phyloP scores from a whole-genome alignment of 2,797 vertebrate genomes.

The Cossypha niveicapilla region DNA sequence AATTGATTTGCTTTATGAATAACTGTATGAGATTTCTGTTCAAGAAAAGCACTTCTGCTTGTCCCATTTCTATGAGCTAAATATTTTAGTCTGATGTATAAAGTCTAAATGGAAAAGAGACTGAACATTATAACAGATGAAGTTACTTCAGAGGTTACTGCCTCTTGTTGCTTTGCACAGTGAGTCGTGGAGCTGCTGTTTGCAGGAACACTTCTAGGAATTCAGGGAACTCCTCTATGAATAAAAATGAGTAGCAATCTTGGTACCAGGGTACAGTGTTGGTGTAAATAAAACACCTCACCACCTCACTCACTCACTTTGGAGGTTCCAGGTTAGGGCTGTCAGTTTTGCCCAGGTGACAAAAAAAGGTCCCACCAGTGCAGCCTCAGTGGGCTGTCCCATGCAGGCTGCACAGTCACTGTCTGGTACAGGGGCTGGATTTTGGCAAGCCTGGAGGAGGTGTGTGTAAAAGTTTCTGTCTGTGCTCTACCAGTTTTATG shows the following conservation, averaged over 20 bases:
- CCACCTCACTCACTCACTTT: not conserved
- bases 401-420: rapidly evolving
- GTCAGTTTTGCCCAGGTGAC: not conserved
- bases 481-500: not conserved
- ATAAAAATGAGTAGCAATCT: not conserved
- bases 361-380: not conserved
- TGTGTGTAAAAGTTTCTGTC: not conserved
- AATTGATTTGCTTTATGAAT: slow-evolving; percentile 45
- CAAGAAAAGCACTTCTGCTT: slow-evolving; percentile 15
- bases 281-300: not conserved
- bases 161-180: not conserved
- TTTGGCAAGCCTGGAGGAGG: not conserved
- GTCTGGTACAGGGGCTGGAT: not conserved
- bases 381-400: rapidly evolving
- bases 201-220: not conserved
- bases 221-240: rapidly evolving
- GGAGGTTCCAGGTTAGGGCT: not conserved
- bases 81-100: not conserved
- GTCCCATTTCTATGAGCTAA: not conserved
- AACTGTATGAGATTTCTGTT: slow-evolving; percentile 20
- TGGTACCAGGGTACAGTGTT: not conserved
- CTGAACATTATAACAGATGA: not conserved
- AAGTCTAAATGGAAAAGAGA: not conserved
- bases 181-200: not conserved
- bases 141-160: not conserved